Evolutionary conservation across 2,113 vertebrate genomes (phyloP), one percentile per base, ranked within the genome.

Genomic region (Macrotis lagotis): DNA sequence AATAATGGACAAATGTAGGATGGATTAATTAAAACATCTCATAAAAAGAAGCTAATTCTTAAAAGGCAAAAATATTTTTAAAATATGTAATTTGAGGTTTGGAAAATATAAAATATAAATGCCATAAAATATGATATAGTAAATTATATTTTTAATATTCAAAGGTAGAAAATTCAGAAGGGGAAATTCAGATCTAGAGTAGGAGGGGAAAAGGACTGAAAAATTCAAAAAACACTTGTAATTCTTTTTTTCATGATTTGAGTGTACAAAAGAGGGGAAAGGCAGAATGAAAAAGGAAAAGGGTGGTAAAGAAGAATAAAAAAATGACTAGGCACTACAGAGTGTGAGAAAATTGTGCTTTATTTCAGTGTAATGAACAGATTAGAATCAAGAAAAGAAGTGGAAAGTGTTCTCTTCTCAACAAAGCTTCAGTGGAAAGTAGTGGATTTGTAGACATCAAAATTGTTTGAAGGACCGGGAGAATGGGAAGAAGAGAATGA

Each of bases 51-150:
- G 0, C 2, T 19, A 10, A 4, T 31, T 31, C 47, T 93, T 90
- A 92, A 92, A 2, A 44, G 50, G 51, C 47, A 24, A 66, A 47
- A 8, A 89, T 48, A 74, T 51, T 59, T 94, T 92, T 55, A 95
- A 93, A 89, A 47, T 5, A 83, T 89, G 10, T 91, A 52, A 52
- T 92, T 66, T 94, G 55, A 95, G 52, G 50, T 94, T 93, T 74
- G 37, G 1, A 89, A 48, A 95, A 88, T 12, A 49, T 1, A 93
- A 0, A 7, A 8, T 88, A 93, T 83, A 83, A 83, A 44, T 44
- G n/a, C n/a, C 19, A 44, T 44, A 2, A 16, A 44, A 44, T 0
- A 83, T 44, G 66, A 83, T 22, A 44, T 44, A 44, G 6, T 6
- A 5, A 37, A 66, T 66, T 59, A 31, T 66, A 44, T 19, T 52